These are phyloP conservation scores for Euplagia quadripunctaria DNA, from an alignment of 2,888 invertebrate species.

Conservation along the genomic window DNA sequence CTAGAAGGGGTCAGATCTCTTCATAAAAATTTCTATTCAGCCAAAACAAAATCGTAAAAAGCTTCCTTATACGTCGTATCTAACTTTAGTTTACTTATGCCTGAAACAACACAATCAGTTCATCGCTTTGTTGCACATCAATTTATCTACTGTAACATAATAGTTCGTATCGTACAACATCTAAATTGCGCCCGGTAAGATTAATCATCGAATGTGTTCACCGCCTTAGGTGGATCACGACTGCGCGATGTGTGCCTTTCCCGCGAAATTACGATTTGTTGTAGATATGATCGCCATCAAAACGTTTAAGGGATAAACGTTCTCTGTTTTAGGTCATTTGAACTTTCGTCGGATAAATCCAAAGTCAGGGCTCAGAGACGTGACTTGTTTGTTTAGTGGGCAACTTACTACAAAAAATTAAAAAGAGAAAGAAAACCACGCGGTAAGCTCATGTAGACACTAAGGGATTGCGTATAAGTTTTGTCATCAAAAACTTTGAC, in stretches of 20 bases:
- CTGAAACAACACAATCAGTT: not conserved
- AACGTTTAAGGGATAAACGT: conserved; percentile 65
- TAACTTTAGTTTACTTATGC: conserved; percentile 3
- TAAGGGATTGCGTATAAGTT: not conserved
- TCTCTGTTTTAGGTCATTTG: conserved; percentile 52
- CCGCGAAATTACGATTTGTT: conserved; percentile 63
- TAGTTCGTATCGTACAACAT: conserved; percentile 15
- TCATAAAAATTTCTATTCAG: no score
- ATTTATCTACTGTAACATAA: conserved; percentile 27
- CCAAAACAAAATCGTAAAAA: no score
- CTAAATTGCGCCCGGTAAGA: conserved; percentile 23
- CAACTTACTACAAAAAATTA: not conserved
- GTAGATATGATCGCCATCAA: conserved; percentile 63
- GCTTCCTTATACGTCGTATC: not conserved
- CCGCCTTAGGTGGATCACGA: conserved; percentile 62
- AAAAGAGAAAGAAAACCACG: not conserved
- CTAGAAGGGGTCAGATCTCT: not conserved
- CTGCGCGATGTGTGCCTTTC: conserved; percentile 61
- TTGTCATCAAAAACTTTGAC: not conserved
- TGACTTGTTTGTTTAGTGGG: conserved; percentile 7
- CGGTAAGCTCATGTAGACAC: not conserved
- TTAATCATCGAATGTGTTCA: conserved; percentile 42
- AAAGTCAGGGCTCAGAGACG: conserved; percentile 23
- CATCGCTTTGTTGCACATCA: not conserved
- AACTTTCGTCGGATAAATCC: conserved; percentile 44